A percentile compares a stretch with the other conserved stretches of the same genome.
phyloP scores from a whole-genome alignment of 2,888 invertebrate species.

The Clanis bilineata region DNA sequence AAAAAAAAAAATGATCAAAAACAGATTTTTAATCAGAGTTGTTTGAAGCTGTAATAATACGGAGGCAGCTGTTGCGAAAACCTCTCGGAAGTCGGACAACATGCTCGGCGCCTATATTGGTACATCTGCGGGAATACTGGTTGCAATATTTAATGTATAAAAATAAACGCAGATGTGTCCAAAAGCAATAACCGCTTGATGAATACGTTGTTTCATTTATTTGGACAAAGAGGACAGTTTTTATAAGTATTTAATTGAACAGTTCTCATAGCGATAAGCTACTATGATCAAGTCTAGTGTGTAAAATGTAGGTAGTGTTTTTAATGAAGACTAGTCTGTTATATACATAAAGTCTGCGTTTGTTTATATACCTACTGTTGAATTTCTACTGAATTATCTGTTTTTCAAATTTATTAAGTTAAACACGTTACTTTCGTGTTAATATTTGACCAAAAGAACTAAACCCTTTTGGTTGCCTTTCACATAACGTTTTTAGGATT shows the following conservation, averaged over 20 bases:
- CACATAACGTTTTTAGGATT: too few species aligned
- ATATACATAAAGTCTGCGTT: too few species aligned
- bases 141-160: neutral
- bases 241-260: neutral
- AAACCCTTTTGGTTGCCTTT: too few species aligned
- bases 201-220: neutral
- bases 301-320: too few species aligned
- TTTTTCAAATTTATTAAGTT: too few species aligned
- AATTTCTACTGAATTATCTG: too few species aligned
- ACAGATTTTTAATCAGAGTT: conserved; percentile 6
- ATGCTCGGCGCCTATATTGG: neutral
- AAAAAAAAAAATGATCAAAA: neutral
- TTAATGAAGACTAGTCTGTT: too few species aligned
- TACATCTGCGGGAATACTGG: conserved; percentile 5
- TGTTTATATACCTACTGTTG: too few species aligned
- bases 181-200: neutral
- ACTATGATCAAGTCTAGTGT: too few species aligned
- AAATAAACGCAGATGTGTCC: neutral
- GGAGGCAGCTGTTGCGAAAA: conserved; percentile 3
- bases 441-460: too few species aligned
- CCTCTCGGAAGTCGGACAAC: neutral
- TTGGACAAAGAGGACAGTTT: neutral
- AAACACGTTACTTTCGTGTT: too few species aligned
- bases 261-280: neutral
- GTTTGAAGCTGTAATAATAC: neutral